These are phyloP conservation scores for Mormyrops boulengeri DNA, from an alignment of 2,797 vertebrate species.

Conservation along the genomic window DNA sequence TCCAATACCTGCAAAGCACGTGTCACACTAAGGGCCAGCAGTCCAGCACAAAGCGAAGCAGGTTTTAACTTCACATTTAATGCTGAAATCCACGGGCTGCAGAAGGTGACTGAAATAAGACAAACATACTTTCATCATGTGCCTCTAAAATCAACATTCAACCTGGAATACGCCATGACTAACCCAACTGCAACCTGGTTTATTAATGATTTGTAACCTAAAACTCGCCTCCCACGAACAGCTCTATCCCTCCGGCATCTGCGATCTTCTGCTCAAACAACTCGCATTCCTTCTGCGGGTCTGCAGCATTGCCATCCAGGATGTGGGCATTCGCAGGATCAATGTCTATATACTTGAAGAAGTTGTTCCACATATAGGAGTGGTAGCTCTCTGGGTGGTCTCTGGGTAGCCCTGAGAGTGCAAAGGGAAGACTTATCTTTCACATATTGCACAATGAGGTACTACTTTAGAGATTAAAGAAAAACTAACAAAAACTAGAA, in stretches of 20 bases:
- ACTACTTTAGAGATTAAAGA: background rate
- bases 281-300: constrained; percentile 76
- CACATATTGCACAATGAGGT: background rate
- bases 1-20: constrained; percentile 74
- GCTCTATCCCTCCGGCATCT: constrained; percentile 83
- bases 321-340: constrained; percentile 80
- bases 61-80: background rate
- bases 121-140: background rate
- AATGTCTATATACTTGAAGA: constrained; percentile 95
- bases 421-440: background rate
- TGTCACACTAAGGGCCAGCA: background rate
- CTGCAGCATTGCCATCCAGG: constrained; percentile 77
- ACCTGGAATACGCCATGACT: background rate
- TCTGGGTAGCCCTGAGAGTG: constrained; percentile 74
- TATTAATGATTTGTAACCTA: background rate
- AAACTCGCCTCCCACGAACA: constrained; percentile 90
- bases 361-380: constrained; percentile 98
- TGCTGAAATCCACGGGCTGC: background rate
- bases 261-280: constrained; percentile 85
- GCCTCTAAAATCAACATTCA: background rate
- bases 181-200: background rate
- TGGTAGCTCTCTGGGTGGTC: constrained; percentile 93
- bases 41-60: background rate
- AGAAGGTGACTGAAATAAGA: background rate
- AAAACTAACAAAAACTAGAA: background rate